phyloP scores from a whole-genome alignment of 1,140 invertebrate genomes.

The Drosophila triauraria region DNA sequence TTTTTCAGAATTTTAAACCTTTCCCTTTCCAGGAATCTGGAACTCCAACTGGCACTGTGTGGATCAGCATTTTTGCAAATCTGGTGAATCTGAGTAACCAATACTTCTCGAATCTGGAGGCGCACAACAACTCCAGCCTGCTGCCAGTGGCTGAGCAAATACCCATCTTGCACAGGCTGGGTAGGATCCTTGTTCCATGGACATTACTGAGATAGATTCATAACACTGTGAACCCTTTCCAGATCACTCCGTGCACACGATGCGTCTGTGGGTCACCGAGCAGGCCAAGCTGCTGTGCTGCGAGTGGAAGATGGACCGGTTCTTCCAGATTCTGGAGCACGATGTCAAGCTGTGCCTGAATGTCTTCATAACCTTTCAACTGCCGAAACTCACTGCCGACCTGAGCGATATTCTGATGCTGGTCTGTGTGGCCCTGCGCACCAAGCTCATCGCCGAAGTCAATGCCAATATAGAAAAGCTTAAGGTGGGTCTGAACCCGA shows the following conservation, averaged over 20 bases:
- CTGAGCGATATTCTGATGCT: slow-evolving; percentile 86
- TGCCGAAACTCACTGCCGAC: slow-evolving; percentile 86
- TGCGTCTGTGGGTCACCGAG: slow-evolving; percentile 89
- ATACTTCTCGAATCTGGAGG: slow-evolving; percentile 71
- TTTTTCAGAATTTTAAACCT: too few species aligned
- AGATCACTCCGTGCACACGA: slow-evolving; percentile 92
- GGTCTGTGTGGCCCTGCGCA: slow-evolving; percentile 91
- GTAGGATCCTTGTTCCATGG: slow-evolving; percentile 67
- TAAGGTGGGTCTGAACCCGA: slow-evolving; percentile 86
- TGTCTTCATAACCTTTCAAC: slow-evolving; percentile 87
- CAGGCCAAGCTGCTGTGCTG: slow-evolving; percentile 90
- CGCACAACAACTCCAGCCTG: slow-evolving; percentile 86
- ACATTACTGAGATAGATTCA: too few species aligned
- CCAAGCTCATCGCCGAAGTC: slow-evolving; percentile 91
- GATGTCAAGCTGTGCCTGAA: slow-evolving; percentile 89
- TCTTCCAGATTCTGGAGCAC: slow-evolving; percentile 87
- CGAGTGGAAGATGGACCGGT: slow-evolving; percentile 90
- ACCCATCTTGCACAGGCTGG: slow-evolving; percentile 90
- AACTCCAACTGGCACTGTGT: slow-evolving; percentile 73
- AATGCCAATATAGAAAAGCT: slow-evolving; percentile 90
- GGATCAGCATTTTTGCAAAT: slow-evolving; percentile 77
- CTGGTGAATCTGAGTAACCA: slow-evolving; percentile 78
- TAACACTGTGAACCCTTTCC: slow-evolving; percentile 10
- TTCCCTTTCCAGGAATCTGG: slow-evolving; percentile 52
- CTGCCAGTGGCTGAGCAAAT: slow-evolving; percentile 92